Conservation (phyloP, 2,113 vertebrate species). For the Narcine bancroftii region DNA sequence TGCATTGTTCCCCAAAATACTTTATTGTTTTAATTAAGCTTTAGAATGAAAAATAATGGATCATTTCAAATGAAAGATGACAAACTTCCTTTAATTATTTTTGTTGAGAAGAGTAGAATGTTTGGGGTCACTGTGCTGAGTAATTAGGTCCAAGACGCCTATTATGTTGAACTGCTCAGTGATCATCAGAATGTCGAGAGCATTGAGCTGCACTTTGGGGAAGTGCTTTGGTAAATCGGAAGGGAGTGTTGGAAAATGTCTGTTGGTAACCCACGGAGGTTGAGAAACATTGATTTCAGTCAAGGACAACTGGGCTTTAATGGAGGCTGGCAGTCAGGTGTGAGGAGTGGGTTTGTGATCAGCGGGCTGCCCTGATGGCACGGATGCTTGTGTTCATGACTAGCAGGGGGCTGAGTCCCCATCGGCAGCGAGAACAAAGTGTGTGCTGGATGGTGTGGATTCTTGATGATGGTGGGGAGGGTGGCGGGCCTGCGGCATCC, state of each 20-base stretch:
- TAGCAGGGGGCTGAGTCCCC: background rate
- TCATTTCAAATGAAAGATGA: background rate
- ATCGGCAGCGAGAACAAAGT: no score
- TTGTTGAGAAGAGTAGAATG: background rate
- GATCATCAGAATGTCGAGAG: no score
- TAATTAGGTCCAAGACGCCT: background rate
- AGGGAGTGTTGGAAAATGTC: no score
- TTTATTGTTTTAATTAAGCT: background rate
- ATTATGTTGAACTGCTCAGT: no score
- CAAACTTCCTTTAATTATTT: background rate
- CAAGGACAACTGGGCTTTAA: background rate
- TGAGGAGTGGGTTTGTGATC: background rate
- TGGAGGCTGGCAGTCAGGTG: background rate
- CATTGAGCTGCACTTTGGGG: no score
- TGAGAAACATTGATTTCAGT: no score
- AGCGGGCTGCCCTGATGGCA: background rate
- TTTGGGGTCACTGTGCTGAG: background rate
- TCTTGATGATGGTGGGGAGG: no score
- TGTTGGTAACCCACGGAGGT: no score
- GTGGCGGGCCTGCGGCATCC: no score
- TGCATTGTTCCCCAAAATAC: background rate
- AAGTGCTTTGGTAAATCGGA: no score
- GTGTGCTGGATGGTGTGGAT: no score
- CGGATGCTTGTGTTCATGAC: background rate
- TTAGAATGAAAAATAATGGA: background rate